These are phyloP conservation scores for Cyclophora punctaria DNA, from an alignment of 2,888 invertebrate genomes.

Conservation along the genomic window DNA sequence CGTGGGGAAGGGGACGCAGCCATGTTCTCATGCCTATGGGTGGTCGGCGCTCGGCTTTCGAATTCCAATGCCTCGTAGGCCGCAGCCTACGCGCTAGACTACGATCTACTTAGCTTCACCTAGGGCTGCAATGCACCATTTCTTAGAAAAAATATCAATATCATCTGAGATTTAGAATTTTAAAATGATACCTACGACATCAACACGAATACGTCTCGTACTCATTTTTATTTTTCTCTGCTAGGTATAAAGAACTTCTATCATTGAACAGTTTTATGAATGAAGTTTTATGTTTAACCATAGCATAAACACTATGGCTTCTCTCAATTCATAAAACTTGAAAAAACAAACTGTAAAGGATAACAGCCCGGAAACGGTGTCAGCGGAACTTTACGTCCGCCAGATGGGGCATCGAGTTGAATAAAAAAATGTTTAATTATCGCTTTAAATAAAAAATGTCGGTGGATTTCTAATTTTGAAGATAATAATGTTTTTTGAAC, in stretches of 20 bases:
- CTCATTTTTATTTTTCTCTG: no score
- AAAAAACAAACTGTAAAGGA: slow-evolving; percentile 57
- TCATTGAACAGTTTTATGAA: slow-evolving; percentile 33
- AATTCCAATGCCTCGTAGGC: slow-evolving; percentile 71
- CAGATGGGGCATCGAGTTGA: slow-evolving; percentile 51
- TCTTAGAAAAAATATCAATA: no score
- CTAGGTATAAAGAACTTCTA: background rate
- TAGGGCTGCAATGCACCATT: slow-evolving; percentile 3
- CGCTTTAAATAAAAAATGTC: no score
- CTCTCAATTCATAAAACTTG: slow-evolving; percentile 55
- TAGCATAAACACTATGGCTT: slow-evolving; percentile 43
- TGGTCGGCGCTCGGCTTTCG: slow-evolving; percentile 73
- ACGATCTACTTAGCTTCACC: slow-evolving; percentile 37
- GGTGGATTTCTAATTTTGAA: no score
- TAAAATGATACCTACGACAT: no score
- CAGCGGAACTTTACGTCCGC: slow-evolving; percentile 69
- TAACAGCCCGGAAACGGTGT: slow-evolving; percentile 62
- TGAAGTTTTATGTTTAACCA: slow-evolving; percentile 39
- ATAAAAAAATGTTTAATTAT: slow-evolving; percentile 16
- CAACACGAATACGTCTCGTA: no score
- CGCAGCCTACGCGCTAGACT: slow-evolving; percentile 65
- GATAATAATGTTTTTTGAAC: no score
- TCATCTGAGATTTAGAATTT: no score
- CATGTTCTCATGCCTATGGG: slow-evolving; percentile 73
- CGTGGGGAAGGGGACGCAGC: slow-evolving; percentile 69